Base-by-base conservation (phyloP, 2,113 vertebrate species). In the Eidolon helvum region DNA sequence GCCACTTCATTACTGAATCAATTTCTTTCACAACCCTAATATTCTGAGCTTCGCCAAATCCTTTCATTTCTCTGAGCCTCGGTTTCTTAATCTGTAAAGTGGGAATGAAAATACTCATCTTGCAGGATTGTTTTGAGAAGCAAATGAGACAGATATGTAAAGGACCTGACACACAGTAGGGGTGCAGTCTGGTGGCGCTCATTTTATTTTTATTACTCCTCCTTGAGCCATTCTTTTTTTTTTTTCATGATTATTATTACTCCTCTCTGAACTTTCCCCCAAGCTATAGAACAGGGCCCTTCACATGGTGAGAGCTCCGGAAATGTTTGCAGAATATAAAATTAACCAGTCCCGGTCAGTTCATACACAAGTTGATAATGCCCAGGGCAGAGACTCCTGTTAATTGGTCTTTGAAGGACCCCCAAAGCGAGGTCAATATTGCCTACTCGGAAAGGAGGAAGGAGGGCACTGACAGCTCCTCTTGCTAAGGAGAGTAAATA, bases 401-500 rank as follows among this genome's bases (percentile, higher is more conserved):
- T 35, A 10, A 65, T n/a, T 61, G 22, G 30, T 72, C 35, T 93
- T 93, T 87, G 61, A 90, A 90, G 61, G 74, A 38, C 14, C 55
- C 40, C 55, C 50, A 78, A 40, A 65, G 30, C 24, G 26, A 86
- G 65, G 69, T 69, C 8, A 10, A n/a, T 40, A 15, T 38, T n/a
- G 28, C 72, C 50, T 80, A 4, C 22, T 71, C 14, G 45, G 45
- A 71, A 90, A 80, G 40, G 45, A 75, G 38, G 5, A 38, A 43
- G 43, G 55, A 88, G 3, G 86, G 45, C 57, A 7, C 0, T 0
- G 21, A 33, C 26, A 22, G 21, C 40, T 85, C 61, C 59, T 94
- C 57, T 80, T 65, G 14, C 57, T 96, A 45, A 87, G 24, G 21
- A 97, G 59, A 35, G 12, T 71, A 65, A 97, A 40, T 66, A 89